phyloP scores from a whole-genome alignment of 2,797 vertebrate genomes.

The Sciurus carolinensis region DNA sequence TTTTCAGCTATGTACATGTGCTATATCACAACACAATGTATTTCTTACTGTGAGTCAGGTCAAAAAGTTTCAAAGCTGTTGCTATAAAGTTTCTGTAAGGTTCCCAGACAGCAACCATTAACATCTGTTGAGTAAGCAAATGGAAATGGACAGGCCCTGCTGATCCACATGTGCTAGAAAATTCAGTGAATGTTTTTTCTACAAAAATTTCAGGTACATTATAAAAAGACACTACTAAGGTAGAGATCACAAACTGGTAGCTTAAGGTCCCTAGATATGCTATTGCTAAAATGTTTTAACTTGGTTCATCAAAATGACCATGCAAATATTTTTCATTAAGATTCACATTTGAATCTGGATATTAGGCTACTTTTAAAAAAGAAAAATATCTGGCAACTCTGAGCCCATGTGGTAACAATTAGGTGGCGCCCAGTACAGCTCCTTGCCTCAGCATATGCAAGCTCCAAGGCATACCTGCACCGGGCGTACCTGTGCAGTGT shows the following conservation, averaged over 20 bases:
- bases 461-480: neutral
- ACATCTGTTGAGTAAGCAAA: neutral
- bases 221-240: neutral
- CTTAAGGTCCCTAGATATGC: neutral
- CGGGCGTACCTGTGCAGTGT: too few relatives aligned
- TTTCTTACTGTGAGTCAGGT: neutral
- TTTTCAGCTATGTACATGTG: neutral
- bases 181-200: neutral
- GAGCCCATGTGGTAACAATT: neutral
- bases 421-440: neutral
- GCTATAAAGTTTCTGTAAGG: neutral
- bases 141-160: slow-evolving; percentile 5
- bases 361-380: neutral
- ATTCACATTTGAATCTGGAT: neutral
- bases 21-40: neutral
- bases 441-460: neutral
- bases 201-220: slow-evolving; percentile 5
- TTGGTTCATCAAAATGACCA: slow-evolving; percentile 21
- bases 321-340: neutral
- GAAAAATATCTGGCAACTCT: neutral
- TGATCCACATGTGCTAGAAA: neutral
- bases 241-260: neutral
- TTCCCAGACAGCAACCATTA: neutral
- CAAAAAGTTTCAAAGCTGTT: slow-evolving; percentile 46
- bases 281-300: neutral